Conservation (phyloP, 2,797 vertebrate species). For the Lacerta viridis region DNA sequence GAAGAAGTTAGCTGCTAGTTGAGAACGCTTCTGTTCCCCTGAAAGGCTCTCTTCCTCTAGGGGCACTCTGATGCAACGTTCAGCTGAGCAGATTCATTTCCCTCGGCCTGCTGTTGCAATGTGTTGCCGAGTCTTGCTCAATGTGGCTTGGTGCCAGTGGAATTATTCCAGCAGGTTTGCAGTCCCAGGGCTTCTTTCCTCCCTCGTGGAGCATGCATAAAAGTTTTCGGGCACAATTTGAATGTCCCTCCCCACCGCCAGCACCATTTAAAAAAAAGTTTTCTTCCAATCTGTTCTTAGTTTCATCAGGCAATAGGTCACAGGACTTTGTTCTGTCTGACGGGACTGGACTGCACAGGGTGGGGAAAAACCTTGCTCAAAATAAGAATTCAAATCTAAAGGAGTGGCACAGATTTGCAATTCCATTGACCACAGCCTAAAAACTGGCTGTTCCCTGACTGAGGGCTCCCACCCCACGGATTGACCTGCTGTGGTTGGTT, state of each 20-base stretch:
- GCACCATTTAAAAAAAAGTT: background rate
- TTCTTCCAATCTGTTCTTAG: no score
- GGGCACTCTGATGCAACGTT: constrained; percentile 36
- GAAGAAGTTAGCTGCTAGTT: background rate
- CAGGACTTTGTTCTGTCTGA: background rate
- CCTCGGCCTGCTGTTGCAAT: constrained; percentile 42
- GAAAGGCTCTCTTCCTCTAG: accelerated
- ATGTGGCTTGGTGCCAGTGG: background rate
- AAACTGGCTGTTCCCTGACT: background rate
- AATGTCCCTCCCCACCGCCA: background rate
- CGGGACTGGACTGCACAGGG: no score
- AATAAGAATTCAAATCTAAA: background rate
- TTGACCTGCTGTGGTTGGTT: background rate
- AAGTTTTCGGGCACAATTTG: background rate
- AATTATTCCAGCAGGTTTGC: background rate
- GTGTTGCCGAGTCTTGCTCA: constrained; percentile 42
- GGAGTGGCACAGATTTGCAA: no score
- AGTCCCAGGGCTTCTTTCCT: background rate
- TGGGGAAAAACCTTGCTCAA: background rate
- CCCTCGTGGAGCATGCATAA: background rate
- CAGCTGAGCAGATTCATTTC: background rate
- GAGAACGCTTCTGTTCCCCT: background rate
- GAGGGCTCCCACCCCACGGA: no score
- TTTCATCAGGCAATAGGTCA: background rate
- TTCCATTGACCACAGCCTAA: background rate